A percentile compares a stretch with the other conserved stretches of the same genome.
phyloP scores from a whole-genome alignment of 2,113 vertebrate genomes.

The Macrotus californicus region DNA sequence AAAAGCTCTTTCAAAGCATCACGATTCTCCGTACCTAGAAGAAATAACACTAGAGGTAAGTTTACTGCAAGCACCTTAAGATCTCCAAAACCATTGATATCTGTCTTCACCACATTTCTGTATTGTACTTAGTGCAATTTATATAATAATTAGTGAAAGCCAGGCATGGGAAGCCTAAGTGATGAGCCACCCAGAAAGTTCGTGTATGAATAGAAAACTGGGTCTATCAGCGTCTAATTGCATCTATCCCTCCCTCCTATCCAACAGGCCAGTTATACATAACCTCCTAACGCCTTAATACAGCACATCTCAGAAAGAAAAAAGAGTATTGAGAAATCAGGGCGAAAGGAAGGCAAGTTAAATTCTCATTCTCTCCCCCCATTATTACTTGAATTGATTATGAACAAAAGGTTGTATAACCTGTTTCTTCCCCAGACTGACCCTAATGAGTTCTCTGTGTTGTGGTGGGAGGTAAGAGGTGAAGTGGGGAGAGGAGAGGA shows the following conservation, averaged over 20 bases:
- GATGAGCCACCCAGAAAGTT: not conserved
- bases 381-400: not conserved
- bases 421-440: not conserved
- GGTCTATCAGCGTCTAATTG: not conserved
- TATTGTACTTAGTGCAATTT: not conserved
- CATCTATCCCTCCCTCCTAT: not conserved
- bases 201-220: not conserved
- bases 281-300: not conserved
- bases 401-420: not conserved
- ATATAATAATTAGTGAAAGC: not conserved
- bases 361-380: not conserved
- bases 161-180: not conserved
- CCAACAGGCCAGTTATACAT: not conserved
- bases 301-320: not conserved
- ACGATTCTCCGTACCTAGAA: not conserved
- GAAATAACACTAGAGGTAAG: not conserved
- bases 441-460: not conserved
- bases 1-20: not conserved
- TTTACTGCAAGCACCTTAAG: not conserved
- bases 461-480: not conserved
- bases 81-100: not conserved
- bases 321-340: not conserved
- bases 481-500: not conserved
- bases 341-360: not conserved
- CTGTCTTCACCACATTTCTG: not conserved